A percentile compares a stretch with the other conserved stretches of the same genome.
Conservation (phyloP, 2,113 vertebrate species). For the Phylloscopus trochiloides region DNA sequence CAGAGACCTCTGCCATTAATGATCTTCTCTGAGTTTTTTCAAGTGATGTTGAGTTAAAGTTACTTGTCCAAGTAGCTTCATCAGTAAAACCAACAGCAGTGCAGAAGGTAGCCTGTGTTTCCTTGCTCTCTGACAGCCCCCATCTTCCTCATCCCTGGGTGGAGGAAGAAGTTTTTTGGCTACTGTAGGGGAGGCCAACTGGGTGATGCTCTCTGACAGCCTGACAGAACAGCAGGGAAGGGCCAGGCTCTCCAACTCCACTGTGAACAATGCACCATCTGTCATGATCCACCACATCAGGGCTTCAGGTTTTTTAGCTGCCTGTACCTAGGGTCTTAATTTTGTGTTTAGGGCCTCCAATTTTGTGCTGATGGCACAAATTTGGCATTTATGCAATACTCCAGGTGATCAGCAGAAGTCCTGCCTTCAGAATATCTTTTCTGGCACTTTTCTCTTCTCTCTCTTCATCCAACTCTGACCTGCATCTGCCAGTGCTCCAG, state of each 20-base stretch:
- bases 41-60: not conserved
- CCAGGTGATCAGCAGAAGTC: not conserved
- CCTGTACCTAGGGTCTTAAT: not conserved
- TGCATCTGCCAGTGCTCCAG: not conserved
- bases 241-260: not conserved
- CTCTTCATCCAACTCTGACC: not conserved
- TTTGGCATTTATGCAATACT: not conserved
- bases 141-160: not conserved
- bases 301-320: not conserved
- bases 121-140: not conserved
- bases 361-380: not conserved
- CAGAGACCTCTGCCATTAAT: not conserved
- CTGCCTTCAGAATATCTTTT: not conserved
- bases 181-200: not conserved
- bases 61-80: not conserved
- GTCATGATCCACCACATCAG: not conserved
- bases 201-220: not conserved
- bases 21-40: not conserved
- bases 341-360: not conserved
- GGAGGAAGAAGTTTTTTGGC: not conserved
- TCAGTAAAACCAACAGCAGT: not conserved
- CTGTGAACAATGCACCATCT: not conserved
- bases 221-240: fast-evolving
- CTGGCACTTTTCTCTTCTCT: not conserved
- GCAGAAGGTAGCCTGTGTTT: not conserved